Conservation (phyloP, 1,140 invertebrate genomes). For the Oryzaephilus surinamensis region DNA sequence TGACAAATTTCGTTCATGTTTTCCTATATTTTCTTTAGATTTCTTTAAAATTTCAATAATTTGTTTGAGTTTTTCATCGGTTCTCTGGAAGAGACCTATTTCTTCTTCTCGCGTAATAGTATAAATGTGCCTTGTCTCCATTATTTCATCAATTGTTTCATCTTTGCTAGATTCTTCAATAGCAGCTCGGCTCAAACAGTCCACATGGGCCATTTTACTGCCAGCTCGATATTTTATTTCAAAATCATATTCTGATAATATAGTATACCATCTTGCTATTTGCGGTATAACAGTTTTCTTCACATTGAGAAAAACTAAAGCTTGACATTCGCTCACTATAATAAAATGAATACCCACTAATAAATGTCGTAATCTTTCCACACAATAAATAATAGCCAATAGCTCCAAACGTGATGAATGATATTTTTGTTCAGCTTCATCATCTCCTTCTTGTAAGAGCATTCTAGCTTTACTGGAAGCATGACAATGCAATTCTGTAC, state of each 20-base stretch:
- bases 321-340: slow-evolving; percentile 32
- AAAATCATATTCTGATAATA: slow-evolving; percentile 22
- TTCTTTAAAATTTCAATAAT: neutral
- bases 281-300: slow-evolving; percentile 18
- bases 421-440: slow-evolving; percentile 17
- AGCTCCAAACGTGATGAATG: slow-evolving; percentile 25
- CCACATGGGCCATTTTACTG: slow-evolving; percentile 26
- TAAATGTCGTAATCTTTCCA: slow-evolving; percentile 25
- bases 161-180: neutral
- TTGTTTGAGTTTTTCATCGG: neutral
- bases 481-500: too few species aligned
- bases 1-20: neutral
- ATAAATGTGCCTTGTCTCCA: neutral
- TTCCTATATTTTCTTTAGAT: neutral
- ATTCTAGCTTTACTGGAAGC: too few species aligned
- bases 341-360: slow-evolving; percentile 33
- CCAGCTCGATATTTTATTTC: slow-evolving; percentile 19
- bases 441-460: too few species aligned
- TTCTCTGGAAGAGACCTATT: neutral
- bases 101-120: neutral
- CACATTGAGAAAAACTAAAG: slow-evolving; percentile 11
- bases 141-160: neutral
- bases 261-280: slow-evolving; percentile 20
- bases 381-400: slow-evolving; percentile 16
- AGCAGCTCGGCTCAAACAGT: slow-evolving; percentile 22